Percentiles rank a stretch among this genome's conserved stretches.
Evolutionary conservation across 2,888 invertebrate genomes (phyloP).

Genomic region (Smittia aterrima): DNA sequence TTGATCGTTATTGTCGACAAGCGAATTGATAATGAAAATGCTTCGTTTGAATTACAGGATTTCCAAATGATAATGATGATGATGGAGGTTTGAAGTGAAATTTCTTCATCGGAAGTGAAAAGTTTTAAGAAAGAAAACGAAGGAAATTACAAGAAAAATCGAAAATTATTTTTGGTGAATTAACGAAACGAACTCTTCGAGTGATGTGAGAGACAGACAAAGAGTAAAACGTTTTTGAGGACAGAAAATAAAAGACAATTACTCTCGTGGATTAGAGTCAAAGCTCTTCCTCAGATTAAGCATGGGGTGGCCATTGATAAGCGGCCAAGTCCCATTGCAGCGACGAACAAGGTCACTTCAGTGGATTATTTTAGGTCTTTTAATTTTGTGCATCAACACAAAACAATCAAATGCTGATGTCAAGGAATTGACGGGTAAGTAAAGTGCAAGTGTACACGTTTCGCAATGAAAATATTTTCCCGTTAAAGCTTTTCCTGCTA

Average conservation of each 20-base stretch:
- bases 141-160: constrained; percentile 1
- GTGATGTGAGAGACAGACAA: constrained; percentile 34
- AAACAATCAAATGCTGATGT: constrained; percentile 33
- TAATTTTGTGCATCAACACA: constrained; percentile 33
- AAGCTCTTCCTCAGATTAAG: not conserved
- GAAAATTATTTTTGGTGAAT: not conserved
- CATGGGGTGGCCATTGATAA: constrained; percentile 35
- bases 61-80: not conserved
- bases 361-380: constrained; percentile 37
- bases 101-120: constrained; percentile 24
- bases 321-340: constrained; percentile 24
- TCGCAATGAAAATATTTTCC: not conserved
- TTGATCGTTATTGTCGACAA: not conserved
- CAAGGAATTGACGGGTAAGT: constrained; percentile 38
- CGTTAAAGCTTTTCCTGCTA: not conserved
- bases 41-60: not conserved
- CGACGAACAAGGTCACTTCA: constrained; percentile 36
- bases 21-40: not conserved
- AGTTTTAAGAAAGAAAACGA: not conserved
- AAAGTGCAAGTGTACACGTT: not conserved
- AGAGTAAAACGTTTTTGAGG: not conserved
- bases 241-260: not conserved
- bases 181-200: constrained; percentile 5
- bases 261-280: not conserved
- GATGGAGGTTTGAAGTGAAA: constrained; percentile 28